Evolutionary conservation across 2,888 invertebrate genomes (phyloP).

Genomic region (Lathronympha strigana): DNA sequence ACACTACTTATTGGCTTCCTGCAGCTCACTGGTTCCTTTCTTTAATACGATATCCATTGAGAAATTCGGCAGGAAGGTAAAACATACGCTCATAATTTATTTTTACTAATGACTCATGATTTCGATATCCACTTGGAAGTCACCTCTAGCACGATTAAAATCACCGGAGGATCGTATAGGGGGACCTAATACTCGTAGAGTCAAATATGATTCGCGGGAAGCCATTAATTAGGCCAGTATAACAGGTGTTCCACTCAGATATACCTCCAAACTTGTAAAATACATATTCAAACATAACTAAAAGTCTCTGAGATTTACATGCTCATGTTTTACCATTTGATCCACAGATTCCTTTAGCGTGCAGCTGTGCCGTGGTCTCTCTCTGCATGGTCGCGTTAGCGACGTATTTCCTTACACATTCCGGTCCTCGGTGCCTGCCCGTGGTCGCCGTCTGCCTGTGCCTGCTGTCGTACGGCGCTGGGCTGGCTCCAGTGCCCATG

Average conservation of each 20-base stretch:
- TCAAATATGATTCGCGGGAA: too few species aligned
- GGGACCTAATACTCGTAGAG: too few species aligned
- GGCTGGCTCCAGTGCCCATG: slow-evolving; percentile 68
- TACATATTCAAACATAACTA: too few species aligned
- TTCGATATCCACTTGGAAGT: too few species aligned
- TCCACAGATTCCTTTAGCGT: slow-evolving; percentile 62
- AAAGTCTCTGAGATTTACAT: too few species aligned
- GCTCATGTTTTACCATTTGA: background rate
- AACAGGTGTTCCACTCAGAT: too few species aligned
- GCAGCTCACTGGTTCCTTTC: slow-evolving; percentile 66
- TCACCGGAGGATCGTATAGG: too few species aligned
- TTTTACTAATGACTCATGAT: too few species aligned
- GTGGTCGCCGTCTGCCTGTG: slow-evolving; percentile 63
- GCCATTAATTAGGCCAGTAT: too few species aligned
- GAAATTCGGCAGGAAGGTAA: slow-evolving; percentile 69
- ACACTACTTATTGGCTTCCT: slow-evolving; percentile 65
- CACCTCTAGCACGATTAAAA: too few species aligned
- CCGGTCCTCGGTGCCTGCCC: slow-evolving; percentile 56
- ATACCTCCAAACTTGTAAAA: too few species aligned
- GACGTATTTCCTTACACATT: slow-evolving; percentile 58
- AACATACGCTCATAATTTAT: too few species aligned
- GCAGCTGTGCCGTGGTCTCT: slow-evolving; percentile 63
- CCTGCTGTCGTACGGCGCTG: slow-evolving; percentile 67
- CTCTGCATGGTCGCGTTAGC: slow-evolving; percentile 66
- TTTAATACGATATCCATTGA: slow-evolving; percentile 69